phyloP scores from a whole-genome alignment of 2,888 invertebrate species.

The Melieria picta region DNA sequence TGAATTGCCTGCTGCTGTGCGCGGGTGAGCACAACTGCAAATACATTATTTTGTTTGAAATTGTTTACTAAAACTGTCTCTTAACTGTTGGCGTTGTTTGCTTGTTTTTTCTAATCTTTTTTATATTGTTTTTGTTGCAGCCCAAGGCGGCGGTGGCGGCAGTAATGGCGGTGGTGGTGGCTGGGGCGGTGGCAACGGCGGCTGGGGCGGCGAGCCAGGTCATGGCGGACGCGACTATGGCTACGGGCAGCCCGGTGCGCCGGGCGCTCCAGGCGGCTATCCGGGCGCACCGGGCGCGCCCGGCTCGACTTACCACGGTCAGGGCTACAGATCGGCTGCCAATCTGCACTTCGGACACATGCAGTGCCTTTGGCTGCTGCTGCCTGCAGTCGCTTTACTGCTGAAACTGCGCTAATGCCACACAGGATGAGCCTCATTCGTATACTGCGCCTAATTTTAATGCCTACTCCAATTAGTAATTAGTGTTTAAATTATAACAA shows the following conservation, averaged over 20 bases:
- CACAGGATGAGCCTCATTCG: too few species aligned
- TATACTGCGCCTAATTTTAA: too few species aligned
- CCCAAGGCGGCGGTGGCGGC: conserved; percentile 24
- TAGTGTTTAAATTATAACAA: too few species aligned
- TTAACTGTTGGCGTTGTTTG: not conserved
- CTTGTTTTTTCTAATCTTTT: not conserved
- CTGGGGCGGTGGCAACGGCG: conserved; percentile 17
- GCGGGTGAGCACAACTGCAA: conserved; percentile 12
- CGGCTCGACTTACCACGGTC: conserved; percentile 22
- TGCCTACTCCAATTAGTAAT: too few species aligned
- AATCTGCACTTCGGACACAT: conserved; percentile 6
- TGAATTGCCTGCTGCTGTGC: conserved; percentile 26
- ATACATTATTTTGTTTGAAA: not conserved
- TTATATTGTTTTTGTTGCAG: conserved; percentile 17
- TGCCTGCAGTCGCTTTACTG: not conserved
- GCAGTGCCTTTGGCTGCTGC: conserved; percentile 6
- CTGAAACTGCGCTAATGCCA: too few species aligned
- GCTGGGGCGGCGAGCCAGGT: conserved; percentile 35
- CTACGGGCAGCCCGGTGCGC: conserved; percentile 31
- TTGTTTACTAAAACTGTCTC: not conserved
- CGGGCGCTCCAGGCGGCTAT: conserved; percentile 15
- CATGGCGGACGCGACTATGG: conserved; percentile 35
- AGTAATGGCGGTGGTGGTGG: not conserved
- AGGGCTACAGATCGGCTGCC: conserved; percentile 17
- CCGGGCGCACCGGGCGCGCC: conserved; percentile 6